phyloP scores from a whole-genome alignment of 2,113 vertebrate genomes.

The Mormoops blainvillei region DNA sequence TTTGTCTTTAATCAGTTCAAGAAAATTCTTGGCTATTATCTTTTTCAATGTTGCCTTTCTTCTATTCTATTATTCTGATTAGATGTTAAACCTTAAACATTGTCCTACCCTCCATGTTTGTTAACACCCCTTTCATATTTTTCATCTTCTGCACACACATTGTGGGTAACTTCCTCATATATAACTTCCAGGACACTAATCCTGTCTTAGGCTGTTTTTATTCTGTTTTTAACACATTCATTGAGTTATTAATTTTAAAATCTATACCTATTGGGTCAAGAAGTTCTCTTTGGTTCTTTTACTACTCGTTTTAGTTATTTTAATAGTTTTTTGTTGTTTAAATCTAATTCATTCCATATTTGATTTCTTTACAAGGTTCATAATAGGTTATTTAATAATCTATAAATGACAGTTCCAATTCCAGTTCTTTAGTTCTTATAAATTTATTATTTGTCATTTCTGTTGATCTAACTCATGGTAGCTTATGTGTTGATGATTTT shows the following conservation, averaged over 20 bases:
- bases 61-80: neutral
- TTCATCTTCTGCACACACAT: neutral
- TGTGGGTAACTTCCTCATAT: neutral
- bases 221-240: neutral
- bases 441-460: neutral
- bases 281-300: neutral
- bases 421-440: neutral
- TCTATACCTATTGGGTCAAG: neutral
- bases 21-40: neutral
- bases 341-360: neutral
- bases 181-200: neutral
- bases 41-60: neutral
- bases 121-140: neutral
- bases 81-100: neutral
- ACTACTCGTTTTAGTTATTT: neutral
- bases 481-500: neutral
- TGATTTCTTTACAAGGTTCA: neutral
- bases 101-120: neutral
- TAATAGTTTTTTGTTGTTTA: neutral
- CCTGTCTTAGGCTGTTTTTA: neutral
- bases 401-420: neutral
- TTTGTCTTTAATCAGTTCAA: slow-evolving; percentile 20
- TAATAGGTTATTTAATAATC: neutral
- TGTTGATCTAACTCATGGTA: neutral
- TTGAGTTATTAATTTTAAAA: neutral